These are phyloP conservation scores for Hirudo medicinalis DNA, from an alignment of 1,140 invertebrate genomes.

Conservation along the genomic window DNA sequence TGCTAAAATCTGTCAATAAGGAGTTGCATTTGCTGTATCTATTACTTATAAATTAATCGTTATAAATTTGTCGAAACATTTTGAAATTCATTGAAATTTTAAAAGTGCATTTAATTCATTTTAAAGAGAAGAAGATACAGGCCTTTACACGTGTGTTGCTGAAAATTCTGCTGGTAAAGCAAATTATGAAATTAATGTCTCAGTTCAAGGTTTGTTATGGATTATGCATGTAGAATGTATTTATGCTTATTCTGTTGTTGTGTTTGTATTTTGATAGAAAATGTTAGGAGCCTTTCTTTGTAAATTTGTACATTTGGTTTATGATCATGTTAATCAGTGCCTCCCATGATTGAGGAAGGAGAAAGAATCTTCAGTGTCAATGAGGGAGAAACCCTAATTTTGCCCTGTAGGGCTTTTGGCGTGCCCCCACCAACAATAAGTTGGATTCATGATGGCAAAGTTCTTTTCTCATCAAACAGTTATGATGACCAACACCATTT, in stretches of 20 bases:
- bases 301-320: no score
- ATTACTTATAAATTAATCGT: no score
- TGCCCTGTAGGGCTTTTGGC: slow-evolving; percentile 38
- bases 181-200: slow-evolving; percentile 26
- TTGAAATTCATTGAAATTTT: slow-evolving; percentile 4
- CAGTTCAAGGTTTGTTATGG: slow-evolving; percentile 30
- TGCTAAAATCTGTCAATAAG: no score
- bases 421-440: slow-evolving; percentile 33
- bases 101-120: slow-evolving; percentile 18
- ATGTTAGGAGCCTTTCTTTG: no score
- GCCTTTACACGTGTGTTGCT: slow-evolving; percentile 39
- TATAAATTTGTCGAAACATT: no score
- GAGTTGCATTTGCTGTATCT: no score
- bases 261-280: no score
- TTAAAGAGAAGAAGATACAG: slow-evolving; percentile 34
- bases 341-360: slow-evolving; percentile 30
- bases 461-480: background rate
- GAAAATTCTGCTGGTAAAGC: slow-evolving; percentile 36
- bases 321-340: slow-evolving; percentile 26
- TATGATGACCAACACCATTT: no score
- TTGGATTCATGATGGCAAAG: slow-evolving; percentile 32
- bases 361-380: slow-evolving; percentile 28
- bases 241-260: no score
- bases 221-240: no score
- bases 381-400: slow-evolving; percentile 27